Conservation (phyloP, 2,797 vertebrate species). For the Poecilia picta region DNA sequence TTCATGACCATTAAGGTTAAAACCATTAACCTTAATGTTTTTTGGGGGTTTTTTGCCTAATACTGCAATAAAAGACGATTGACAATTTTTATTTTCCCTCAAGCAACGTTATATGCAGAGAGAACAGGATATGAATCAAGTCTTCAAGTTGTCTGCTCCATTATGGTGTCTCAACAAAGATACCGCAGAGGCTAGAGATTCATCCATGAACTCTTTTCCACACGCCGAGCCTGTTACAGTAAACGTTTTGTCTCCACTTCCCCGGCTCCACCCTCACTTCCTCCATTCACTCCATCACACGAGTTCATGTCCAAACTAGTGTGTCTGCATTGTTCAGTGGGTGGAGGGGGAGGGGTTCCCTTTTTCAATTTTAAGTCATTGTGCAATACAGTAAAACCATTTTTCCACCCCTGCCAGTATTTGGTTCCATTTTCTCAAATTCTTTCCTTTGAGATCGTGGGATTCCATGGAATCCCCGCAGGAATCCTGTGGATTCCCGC, state of each 20-base stretch:
- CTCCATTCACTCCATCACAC: neutral
- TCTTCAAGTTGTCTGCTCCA: constrained; percentile 8
- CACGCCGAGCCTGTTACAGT: neutral
- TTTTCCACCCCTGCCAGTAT: neutral
- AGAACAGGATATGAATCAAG: neutral
- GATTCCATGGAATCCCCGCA: too few species aligned
- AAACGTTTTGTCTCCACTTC: constrained; percentile 2
- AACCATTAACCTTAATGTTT: too few species aligned
- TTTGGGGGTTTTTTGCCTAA: neutral
- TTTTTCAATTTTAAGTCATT: neutral
- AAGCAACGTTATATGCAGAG: neutral
- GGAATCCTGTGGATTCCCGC: too few species aligned
- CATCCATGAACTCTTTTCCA: too few species aligned
- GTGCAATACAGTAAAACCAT: neutral
- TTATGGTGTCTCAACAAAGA: neutral
- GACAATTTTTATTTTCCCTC: neutral
- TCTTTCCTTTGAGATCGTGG: neutral
- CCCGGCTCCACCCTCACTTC: neutral
- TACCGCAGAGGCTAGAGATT: neutral
- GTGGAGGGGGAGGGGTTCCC: neutral
- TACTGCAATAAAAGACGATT: neutral
- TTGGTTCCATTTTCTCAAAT: neutral
- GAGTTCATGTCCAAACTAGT: neutral
- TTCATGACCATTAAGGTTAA: constrained; percentile 16
- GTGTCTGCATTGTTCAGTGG: neutral